These are phyloP conservation scores for Hippoglossus hippoglossus DNA, from an alignment of 2,797 vertebrate species.

Conservation along the genomic window DNA sequence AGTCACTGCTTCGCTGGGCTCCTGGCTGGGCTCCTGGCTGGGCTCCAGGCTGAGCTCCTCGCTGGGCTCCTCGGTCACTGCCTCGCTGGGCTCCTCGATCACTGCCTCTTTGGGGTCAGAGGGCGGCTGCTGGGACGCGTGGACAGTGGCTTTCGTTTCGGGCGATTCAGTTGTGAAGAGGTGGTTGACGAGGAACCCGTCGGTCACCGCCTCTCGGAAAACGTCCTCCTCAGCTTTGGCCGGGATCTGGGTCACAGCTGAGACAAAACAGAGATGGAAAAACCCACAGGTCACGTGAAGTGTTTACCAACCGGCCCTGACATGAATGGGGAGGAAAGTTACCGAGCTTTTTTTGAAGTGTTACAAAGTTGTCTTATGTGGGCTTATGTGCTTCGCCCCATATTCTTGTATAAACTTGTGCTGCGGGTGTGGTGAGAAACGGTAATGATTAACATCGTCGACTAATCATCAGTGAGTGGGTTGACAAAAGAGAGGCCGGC, in stretches of 20 bases:
- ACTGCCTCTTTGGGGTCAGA: not conserved
- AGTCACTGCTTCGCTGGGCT: no score
- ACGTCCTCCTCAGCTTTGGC: conserved; percentile 51
- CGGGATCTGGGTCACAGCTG: conserved; percentile 50
- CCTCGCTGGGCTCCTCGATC: not conserved
- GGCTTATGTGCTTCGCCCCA: conserved; percentile 5
- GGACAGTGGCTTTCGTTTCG: conserved; percentile 5
- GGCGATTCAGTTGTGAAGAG: conserved; percentile 17
- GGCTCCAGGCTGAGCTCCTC: no score
- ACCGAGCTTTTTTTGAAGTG: conserved; percentile 20
- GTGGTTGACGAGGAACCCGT: conserved; percentile 67
- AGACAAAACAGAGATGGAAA: conserved; percentile 42
- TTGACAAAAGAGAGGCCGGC: conserved; percentile 40
- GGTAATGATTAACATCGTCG: conserved; percentile 67
- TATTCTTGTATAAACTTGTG: conserved; percentile 68
- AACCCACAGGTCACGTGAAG: conserved; percentile 40
- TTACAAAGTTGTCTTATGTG: conserved; percentile 6
- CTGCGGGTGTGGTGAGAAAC: conserved; percentile 35
- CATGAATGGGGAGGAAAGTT: conserved; percentile 59
- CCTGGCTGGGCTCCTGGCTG: no score
- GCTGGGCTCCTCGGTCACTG: no score
- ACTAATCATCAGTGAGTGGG: conserved; percentile 51
- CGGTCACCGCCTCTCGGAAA: conserved; percentile 62
- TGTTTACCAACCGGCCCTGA: conserved; percentile 53
- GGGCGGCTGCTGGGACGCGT: not conserved